Evolutionary conservation across 2,888 invertebrate genomes (phyloP).

Genomic region (Nymphalis urticae): DNA sequence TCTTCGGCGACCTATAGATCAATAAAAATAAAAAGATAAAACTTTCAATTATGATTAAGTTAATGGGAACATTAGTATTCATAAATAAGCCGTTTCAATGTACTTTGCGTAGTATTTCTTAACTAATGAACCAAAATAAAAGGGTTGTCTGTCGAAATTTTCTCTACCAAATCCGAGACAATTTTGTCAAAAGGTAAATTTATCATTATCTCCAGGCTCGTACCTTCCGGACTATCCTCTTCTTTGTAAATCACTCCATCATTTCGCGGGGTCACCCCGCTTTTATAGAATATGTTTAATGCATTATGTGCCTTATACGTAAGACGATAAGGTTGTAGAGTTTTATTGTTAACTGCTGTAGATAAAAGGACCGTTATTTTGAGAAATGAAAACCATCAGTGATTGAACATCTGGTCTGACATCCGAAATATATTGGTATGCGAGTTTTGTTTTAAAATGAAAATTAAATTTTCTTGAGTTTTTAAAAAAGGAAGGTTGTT

Average conservation of each 20-base stretch:
- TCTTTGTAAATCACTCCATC: conserved; percentile 25
- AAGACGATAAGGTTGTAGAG: not conserved
- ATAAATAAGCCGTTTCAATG: not conserved
- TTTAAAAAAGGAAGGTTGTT: not conserved
- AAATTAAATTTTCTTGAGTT: not conserved
- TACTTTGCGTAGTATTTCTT: no score
- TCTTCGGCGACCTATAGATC: no score
- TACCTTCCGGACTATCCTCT: conserved; percentile 23
- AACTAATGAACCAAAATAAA: no score
- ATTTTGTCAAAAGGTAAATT: conserved; percentile 27
- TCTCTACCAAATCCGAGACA: conserved; percentile 17
- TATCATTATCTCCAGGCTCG: conserved; percentile 24
- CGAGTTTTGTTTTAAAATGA: not conserved
- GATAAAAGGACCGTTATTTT: conserved; percentile 7
- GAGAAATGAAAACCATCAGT: conserved; percentile 1
- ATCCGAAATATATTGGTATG: not conserved
- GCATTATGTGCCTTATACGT: not conserved
- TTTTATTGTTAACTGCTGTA: not conserved
- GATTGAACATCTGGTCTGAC: not conserved
- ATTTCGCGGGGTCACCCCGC: conserved; percentile 13
- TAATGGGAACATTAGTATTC: no score
- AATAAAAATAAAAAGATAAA: no score
- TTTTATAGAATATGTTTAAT: not conserved
- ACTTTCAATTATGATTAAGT: no score
- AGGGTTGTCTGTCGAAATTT: not conserved